Evolutionary conservation across 2,113 vertebrate genomes (phyloP), one percentile per base, ranked within the genome.

Genomic region (Hiodon tergisus): DNA sequence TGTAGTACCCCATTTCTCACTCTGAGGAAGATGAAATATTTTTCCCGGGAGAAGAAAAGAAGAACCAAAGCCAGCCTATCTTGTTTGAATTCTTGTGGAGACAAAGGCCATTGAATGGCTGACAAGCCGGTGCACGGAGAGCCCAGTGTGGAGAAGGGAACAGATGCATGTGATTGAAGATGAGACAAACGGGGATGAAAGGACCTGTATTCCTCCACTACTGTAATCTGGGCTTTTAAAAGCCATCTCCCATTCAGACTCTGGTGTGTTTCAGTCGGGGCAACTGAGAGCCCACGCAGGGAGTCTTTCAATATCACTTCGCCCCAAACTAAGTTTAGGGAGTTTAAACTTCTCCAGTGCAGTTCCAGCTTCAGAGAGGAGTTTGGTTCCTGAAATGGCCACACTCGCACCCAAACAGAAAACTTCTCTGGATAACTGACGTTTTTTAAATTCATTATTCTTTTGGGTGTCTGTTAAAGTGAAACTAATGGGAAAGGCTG

Each of bases 31-130:
- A 76, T 17, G 48, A 62, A 31, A 14, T 16, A n/a, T 71, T 69
- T 68, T 17, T 62, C 67, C 50, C 11, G 47, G 48, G 48, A 53
- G 31, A 31, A 31, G 31, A 31, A 31, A 31, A 50, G 13, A 58
- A 47, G 65, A 69, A 55, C 51, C 58, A 52, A 61, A 57, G 68
- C 11, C 60, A 74, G 74, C 50, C 51, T 61, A 47, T 50, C 57
- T 54, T 68, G 74, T 68, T 70, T 6, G 67, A 65, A 55, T 62
- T 68, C 67, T 61, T 46, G 47, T 17, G 17, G 4, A 57, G 47
- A 76, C 74, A 76, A 76, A 70, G 57, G 57, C n/a, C 7, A 5
- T 51, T 76, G 58, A 62, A 54, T 63, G 67, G 59, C 51, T 47
- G 59, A 76, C 67, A 71, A 52, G 59, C 75, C 16, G 3, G 68